A percentile compares a stretch with the other conserved stretches of the same genome.
Evolutionary conservation across 2,797 vertebrate species (phyloP).

Genomic region (Sebastes kiyomatsui): DNA sequence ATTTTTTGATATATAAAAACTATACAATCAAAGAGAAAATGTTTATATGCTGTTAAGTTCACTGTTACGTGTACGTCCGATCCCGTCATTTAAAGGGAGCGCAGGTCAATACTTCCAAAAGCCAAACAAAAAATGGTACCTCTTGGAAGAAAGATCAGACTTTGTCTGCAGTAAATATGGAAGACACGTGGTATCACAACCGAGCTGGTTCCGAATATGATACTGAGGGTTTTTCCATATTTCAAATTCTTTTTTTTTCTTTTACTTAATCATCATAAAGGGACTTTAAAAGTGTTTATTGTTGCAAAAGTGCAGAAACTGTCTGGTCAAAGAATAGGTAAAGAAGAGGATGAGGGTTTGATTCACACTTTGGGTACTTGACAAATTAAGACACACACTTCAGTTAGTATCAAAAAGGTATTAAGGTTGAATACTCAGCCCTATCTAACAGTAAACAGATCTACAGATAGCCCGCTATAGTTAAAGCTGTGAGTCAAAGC

Average conservation of each 20-base stretch:
- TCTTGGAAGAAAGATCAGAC: not conserved
- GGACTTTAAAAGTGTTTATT: not conserved
- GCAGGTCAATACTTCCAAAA: not conserved
- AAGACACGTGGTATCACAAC: not conserved
- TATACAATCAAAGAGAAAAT: constrained; percentile 13
- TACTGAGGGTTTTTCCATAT: not conserved
- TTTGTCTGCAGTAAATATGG: not conserved
- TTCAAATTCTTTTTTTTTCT: not conserved
- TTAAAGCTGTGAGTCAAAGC: not conserved
- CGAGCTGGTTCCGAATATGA: not conserved
- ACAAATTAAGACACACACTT: not conserved
- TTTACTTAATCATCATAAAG: not conserved
- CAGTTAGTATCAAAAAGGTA: not conserved
- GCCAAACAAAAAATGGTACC: not conserved
- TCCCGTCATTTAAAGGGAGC: constrained; percentile 15
- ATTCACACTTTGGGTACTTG: not conserved
- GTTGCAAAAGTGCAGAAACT: not conserved
- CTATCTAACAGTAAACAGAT: not conserved
- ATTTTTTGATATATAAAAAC: constrained; percentile 58
- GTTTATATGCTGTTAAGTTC: constrained; percentile 39
- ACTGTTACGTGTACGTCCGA: constrained; percentile 7
- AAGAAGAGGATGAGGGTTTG: not conserved
- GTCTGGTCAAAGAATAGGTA: too few species aligned
- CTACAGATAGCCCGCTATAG: not conserved
- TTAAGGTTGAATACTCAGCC: not conserved